Base-by-base conservation (phyloP, 2,888 invertebrate species). In the Cerceris ruficornis region DNA sequence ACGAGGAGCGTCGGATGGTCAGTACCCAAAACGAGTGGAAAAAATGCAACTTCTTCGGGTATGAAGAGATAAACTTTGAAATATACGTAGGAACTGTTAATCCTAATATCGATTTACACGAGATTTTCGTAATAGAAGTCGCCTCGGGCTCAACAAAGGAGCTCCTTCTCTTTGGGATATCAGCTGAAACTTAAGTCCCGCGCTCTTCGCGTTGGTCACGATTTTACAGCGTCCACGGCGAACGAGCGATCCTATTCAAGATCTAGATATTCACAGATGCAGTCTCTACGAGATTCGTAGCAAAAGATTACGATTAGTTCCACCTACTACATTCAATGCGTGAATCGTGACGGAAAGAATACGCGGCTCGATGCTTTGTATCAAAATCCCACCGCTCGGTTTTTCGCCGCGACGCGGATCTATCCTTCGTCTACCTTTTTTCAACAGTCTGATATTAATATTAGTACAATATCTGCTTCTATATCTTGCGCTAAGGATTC, bases 1-100 rank as follows among this genome's bases (percentile, higher is more conserved):
- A 52, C 15, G 69, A 17, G 55, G 73, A 61, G 65, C 72, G 28
- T 49, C 39, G 60, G 71, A 73, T 80, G 85, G 73, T 85, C 84
- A 77, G 64, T 77, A 76, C 64, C 74, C 65, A 14, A 69, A 71
- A 75, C 67, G 50, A 67, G 72, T 49, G 14, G 6, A 54, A 9
- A 17, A 46, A 58, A 49, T 9, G 17, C 43, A 43, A 17, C 14
- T 68, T 64, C 49, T 39, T 11, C 11, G 13, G 7, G n/a, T 28
- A 9, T 7, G 41, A 67, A 50, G 8, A 59, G 52, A 52, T 1
- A 1, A 13, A 52, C 1, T 13, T 46, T 46, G 2, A 11, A 46
- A 46, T 46, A 46, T 11, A 46, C 5, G 1, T 46, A 8, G 46
- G 1, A 6, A 50, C 13, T 13, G 6, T 6, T 7, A 50, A 50